These are phyloP conservation scores for Onychomys arenicola DNA, from an alignment of 2,797 vertebrate species.

Conservation along the genomic window DNA sequence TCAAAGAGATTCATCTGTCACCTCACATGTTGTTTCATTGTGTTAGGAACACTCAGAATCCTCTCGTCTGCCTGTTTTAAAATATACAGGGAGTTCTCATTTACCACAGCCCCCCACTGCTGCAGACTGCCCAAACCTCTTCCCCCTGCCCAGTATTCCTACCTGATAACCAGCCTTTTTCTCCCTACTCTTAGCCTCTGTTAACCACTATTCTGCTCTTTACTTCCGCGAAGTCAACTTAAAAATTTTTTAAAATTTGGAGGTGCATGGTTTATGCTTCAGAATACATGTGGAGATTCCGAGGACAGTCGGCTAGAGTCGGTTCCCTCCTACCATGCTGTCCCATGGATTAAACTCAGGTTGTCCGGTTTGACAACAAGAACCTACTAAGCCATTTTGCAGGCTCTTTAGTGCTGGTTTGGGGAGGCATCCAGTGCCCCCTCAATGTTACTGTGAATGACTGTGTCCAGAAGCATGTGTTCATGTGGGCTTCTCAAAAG, in stretches of 20 bases:
- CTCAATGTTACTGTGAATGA: background rate
- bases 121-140: background rate
- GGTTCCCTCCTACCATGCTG: background rate
- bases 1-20: background rate
- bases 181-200: background rate
- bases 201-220: background rate
- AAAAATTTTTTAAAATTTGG: background rate
- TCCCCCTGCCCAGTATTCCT: background rate
- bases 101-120: background rate
- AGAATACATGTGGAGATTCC: too few species aligned
- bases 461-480: background rate
- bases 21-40: background rate
- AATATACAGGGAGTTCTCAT: background rate
- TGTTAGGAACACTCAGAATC: background rate
- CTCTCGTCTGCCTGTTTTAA: background rate
- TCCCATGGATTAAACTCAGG: background rate
- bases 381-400: background rate
- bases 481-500: background rate
- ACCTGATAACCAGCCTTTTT: background rate
- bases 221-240: background rate
- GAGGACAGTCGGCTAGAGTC: background rate
- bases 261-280: background rate
- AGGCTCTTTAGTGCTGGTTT: background rate
- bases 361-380: background rate
- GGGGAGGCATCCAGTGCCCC: background rate